Conservation (phyloP, 35 echinoderm and acorn worm genomes). For the Strongylocentrotus purpuratus region DNA sequence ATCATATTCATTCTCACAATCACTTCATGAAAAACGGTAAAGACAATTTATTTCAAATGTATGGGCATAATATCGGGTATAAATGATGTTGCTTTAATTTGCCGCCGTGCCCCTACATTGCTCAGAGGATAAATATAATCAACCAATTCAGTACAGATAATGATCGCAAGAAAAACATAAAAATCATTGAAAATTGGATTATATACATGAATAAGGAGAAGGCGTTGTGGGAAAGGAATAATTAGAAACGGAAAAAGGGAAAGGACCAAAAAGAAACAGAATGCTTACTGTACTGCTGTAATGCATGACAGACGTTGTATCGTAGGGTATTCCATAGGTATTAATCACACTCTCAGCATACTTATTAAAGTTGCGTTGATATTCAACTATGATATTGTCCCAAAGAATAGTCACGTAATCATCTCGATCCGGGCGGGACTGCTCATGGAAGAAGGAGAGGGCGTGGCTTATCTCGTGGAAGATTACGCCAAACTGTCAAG, state of each 20-base stretch:
- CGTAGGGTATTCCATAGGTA: constrained; percentile 56
- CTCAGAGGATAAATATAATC: no score
- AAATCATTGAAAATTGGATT: no score
- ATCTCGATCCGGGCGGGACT: constrained; percentile 74
- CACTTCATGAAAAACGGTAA: no score
- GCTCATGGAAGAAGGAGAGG: constrained; percentile 78
- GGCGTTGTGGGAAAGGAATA: no score
- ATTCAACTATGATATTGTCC: constrained; percentile 53
- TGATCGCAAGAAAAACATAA: no score
- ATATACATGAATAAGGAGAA: no score
- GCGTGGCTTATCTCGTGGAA: constrained; percentile 80
- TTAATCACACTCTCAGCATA: background rate
- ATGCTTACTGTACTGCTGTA: constrained; percentile 51
- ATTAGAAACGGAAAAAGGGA: background rate
- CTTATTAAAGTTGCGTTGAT: constrained; percentile 34
- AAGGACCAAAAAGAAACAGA: background rate
- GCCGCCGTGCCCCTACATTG: no score
- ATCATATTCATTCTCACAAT: no score
- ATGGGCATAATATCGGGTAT: no score
- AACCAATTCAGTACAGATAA: no score
- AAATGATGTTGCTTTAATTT: no score
- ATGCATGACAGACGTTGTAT: constrained; percentile 79
- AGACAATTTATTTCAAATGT: no score
- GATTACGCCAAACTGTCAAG: constrained; percentile 54
- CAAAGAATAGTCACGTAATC: constrained; percentile 57